Base-by-base conservation (phyloP, 2,113 vertebrate genomes). In the Astatotilapia flaviijosephi region DNA sequence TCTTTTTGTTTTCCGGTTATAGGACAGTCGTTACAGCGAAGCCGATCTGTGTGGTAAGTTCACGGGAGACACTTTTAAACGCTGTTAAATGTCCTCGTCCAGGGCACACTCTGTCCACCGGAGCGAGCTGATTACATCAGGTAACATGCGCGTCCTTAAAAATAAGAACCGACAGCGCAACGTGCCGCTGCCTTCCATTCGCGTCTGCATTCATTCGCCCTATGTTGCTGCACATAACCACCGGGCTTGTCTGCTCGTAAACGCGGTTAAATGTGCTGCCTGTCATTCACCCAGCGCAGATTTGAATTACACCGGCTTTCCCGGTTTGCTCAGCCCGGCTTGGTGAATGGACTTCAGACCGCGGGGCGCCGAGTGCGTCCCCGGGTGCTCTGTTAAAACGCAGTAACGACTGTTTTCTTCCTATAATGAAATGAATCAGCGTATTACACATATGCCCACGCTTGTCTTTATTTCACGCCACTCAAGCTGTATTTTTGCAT, bases 221-320 rank as follows among this genome's bases (percentile, higher is more conserved):
- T 19, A 9, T 6, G 1, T 49, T 9, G 2, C 8, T 33, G 7
- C 3, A 3, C 6, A 1, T 0, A 65, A 9, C 45, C 37, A 3
- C 10, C 13, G 5, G 35, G 9, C 2, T 21, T 2, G 45, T 12
- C 10, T 3, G 4, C 12, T 6, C 19, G 2, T 6, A 55, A 45
- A 7, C 4, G 2, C 3, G 2, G 0, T 81, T 79, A 5, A 14
- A 14, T 31, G 8, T 3, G 19, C 15, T 10, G 35, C 2, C 3
- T 62, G 75, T 56, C 88, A 89, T 88, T 87, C 86, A 86, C 17
- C n/a, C 15, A 9, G 51, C 28, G 10, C 6, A 10, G 56, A 5
- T 86, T 91, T 86, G 55, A 91, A 88, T 45, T 53, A 21, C n/a
- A 90, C 93, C 93, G 93, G 93, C 90, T 93, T 93, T 85, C 85